phyloP scores from a whole-genome alignment of 2,113 vertebrate species.

The Mobula hypostoma region DNA sequence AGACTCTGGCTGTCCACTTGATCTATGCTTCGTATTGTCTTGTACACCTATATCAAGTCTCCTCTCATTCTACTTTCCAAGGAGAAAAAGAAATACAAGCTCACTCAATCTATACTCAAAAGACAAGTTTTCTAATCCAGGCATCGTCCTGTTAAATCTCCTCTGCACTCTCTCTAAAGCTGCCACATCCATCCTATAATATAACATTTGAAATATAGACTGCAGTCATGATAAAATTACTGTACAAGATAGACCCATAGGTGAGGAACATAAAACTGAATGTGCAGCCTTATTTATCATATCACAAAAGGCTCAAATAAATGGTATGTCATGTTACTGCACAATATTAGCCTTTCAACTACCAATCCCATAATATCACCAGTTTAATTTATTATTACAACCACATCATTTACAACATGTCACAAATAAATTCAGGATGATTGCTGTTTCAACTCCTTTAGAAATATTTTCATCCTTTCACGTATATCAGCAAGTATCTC shows the following conservation, averaged over 20 bases:
- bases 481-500: constrained; percentile 1
- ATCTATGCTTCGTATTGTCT: too few species aligned
- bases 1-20: too few species aligned
- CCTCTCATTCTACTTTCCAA: too few species aligned
- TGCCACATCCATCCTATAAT: too few species aligned
- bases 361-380: neutral
- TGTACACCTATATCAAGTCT: too few species aligned
- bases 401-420: constrained; percentile 4
- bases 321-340: neutral
- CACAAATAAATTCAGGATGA: constrained; percentile 28
- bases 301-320: neutral
- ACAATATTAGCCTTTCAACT: constrained; percentile 30
- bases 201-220: neutral
- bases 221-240: neutral
- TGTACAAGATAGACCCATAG: neutral
- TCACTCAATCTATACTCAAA: too few species aligned
- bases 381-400: constrained; percentile 28
- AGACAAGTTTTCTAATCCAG: too few species aligned
- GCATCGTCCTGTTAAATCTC: too few species aligned
- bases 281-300: neutral
- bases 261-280: neutral
- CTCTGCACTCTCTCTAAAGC: too few species aligned
- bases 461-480: constrained; percentile 17
- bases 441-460: constrained; percentile 11
- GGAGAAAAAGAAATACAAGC: too few species aligned